These are phyloP conservation scores for Dryomyza anilis DNA, from an alignment of 2,888 invertebrate species.

Conservation along the genomic window DNA sequence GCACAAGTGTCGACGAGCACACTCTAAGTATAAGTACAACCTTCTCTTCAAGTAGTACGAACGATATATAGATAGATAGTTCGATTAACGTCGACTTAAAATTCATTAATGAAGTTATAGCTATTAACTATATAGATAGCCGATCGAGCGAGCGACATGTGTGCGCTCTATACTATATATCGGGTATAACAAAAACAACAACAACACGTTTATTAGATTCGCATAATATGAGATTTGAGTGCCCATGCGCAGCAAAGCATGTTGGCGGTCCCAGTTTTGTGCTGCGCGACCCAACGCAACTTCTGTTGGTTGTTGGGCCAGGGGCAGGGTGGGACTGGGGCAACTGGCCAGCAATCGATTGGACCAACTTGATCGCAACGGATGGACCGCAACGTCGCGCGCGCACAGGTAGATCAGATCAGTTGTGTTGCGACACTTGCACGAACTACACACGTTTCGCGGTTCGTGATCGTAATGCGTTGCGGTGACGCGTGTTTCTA, in stretches of 20 bases:
- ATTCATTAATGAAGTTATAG: background rate
- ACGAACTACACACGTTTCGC: constrained; percentile 53
- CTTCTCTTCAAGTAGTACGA: no score
- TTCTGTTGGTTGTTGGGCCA: background rate
- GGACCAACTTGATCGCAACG: no score
- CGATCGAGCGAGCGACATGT: no score
- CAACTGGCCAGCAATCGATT: constrained; percentile 32
- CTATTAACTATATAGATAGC: constrained; percentile 5
- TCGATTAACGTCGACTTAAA: background rate
- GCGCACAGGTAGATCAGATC: constrained; percentile 54
- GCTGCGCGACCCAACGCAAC: no score
- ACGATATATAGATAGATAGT: background rate
- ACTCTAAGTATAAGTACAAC: no score
- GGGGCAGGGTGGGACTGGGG: constrained; percentile 19
- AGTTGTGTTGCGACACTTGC: constrained; percentile 60
- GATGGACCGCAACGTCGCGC: constrained; percentile 37
- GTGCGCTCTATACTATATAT: no score
- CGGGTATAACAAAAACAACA: no score
- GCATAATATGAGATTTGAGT: constrained; percentile 9
- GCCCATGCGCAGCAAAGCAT: constrained; percentile 2
- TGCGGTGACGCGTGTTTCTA: no score
- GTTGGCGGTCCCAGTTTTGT: constrained; percentile 24
- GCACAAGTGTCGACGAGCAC: no score
- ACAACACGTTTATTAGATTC: constrained; percentile 5
- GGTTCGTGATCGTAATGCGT: no score